Evolutionary conservation across 1,140 invertebrate genomes (phyloP).

Genomic region (Brachionus manjavacas): DNA sequence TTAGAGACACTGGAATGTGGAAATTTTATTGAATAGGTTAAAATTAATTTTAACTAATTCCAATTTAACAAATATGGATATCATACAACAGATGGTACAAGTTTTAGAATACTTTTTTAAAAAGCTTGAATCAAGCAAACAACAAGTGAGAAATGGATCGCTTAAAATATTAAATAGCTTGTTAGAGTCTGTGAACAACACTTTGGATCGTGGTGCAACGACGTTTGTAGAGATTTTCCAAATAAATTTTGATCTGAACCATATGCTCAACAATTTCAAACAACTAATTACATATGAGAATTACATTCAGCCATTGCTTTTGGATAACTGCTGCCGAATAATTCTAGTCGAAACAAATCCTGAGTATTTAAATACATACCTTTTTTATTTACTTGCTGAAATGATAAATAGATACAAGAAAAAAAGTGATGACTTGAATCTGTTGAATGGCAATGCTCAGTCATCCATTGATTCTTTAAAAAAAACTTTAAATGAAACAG

Average conservation of each 20-base stretch:
- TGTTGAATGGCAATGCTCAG: neutral
- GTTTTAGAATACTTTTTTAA: slow-evolving; percentile 9
- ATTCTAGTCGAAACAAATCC: slow-evolving; percentile 22
- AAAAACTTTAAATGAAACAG: neutral
- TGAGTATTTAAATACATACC: neutral
- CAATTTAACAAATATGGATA: neutral
- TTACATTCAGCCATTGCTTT: neutral
- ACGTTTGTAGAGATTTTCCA: neutral
- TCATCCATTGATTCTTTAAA: neutral
- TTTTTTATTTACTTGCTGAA: neutral
- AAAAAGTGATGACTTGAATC: neutral
- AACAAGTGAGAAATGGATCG: neutral
- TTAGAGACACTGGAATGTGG: neutral
- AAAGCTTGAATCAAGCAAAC: neutral
- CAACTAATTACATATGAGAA: neutral
- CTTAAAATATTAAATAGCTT: slow-evolving; percentile 18
- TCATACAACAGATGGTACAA: neutral
- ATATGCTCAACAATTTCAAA: neutral
- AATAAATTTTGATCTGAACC: neutral
- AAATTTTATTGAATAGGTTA: slow-evolving; percentile 21
- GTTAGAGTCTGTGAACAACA: neutral
- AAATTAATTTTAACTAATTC: neutral
- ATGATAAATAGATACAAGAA: neutral
- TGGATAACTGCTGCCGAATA: neutral
- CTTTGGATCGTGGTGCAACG: neutral